Evolutionary conservation across 2,888 invertebrate genomes (phyloP), one percentile per base, ranked within the genome.

Genomic region (Drosophila borborema): DNA sequence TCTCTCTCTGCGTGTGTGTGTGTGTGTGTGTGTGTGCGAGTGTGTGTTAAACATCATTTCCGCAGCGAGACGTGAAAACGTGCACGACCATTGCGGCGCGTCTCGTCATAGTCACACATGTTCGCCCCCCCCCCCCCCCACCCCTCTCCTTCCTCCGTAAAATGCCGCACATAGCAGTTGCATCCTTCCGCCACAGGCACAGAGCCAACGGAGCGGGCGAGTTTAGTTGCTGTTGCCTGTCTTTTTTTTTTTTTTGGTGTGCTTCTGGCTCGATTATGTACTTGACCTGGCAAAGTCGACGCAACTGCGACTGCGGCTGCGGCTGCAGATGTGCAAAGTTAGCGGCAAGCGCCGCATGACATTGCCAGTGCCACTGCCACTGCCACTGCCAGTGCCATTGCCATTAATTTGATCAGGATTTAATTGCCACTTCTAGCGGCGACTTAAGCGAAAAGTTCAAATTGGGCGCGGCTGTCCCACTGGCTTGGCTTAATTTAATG

Each of bases 21-120:
- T 66, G 73, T 20, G 63, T 65, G 66, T 70, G 73, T 64, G 58
- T 63, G 80, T 65, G 62, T 75, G 65, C 41, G 18, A 68, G 62
- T 67, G 69, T 63, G 70, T 49, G 56, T 40, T 75, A 45, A 80
- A 82, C 88, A 85, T 73, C 72, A 82, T 87, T 85, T 82, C 83
- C 86, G 82, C 86, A 80, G 63, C 80, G 76, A 69, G 68, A 85
- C 80, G 82, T 84, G 64, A 67, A 80, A 68, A 70, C 84, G 68
- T 74, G 62, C 54, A 51, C 12, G 61, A 65, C 46, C 79, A 64
- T 31, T 31, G 74, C 53, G 79, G 64, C 75, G 70, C 61, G 61
- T 38, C 64, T 51, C 69, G 16, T 18, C 58, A 45, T 61, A 28
- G 72, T 63, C 79, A 62, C 80, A 64, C 58, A 59, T 73, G 36